A percentile compares a stretch with the other conserved stretches of the same genome.
These are phyloP conservation scores for Pangasianodon hypophthalmus DNA, from an alignment of 2,113 vertebrate species.

Conservation along the genomic window DNA sequence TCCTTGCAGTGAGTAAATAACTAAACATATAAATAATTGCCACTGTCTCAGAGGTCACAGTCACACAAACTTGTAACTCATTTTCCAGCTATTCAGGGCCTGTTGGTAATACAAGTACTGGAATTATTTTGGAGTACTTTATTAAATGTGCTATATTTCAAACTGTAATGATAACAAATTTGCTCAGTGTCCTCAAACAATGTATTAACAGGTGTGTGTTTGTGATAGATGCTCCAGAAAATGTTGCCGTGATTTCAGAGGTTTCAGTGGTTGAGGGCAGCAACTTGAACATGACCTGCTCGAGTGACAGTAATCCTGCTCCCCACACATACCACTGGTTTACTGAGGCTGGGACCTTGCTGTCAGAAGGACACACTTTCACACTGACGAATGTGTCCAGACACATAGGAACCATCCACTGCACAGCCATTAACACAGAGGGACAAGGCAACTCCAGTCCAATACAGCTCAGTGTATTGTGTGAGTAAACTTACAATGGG, in stretches of 20 bases:
- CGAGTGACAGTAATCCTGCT: constrained; percentile 63
- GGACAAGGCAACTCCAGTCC: constrained; percentile 55
- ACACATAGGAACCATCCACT: constrained; percentile 58
- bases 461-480: constrained; percentile 57
- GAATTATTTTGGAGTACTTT: background rate
- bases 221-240: constrained; percentile 62
- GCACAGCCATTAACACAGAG: constrained; percentile 60
- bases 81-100: background rate
- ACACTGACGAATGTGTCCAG: constrained; percentile 59
- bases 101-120: background rate
- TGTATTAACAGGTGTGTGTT: background rate
- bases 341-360: constrained; percentile 15
- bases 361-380: constrained; percentile 40
- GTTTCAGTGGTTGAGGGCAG: constrained; percentile 60
- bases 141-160: background rate
- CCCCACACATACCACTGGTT: constrained; percentile 61
- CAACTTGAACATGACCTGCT: constrained; percentile 57
- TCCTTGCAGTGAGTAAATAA: background rate
- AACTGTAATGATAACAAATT: background rate
- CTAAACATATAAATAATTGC: background rate
- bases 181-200: background rate
- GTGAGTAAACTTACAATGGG: constrained; percentile 54
- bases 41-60: background rate
- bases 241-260: constrained; percentile 54
- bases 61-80: background rate